Base-by-base conservation (phyloP, 2,797 vertebrate genomes). In the Scleropages formosus region DNA sequence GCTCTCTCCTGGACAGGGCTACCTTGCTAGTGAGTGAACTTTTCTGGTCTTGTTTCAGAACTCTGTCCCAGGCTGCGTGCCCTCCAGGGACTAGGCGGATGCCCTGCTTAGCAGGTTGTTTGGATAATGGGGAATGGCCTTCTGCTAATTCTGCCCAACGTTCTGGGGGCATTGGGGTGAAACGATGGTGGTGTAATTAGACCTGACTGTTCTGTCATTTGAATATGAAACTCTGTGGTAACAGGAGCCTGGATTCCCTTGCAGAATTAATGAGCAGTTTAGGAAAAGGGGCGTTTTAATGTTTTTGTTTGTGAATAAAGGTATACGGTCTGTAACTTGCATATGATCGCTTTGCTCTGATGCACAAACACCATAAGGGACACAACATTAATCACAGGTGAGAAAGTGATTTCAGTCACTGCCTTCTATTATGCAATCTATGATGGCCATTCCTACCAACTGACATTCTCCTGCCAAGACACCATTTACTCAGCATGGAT, bases 351-450 rank as follows among this genome's bases (percentile, higher is more conserved):
- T 61, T n/a, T 61, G 4, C 59, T 59, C 16, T 61, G 16, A 9
- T 4, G n/a, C 20, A 61, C 18, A 16, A 61, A n/a, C 59, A 79
- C 47, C 51, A 18, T 83, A 58, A 79, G 73, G 67, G 74, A 78
- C 39, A 4, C 12, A 16, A 24, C 64, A 84, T 86, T 79, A 82
- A 82, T 86, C 77, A 31, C 15, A 70, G 53, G 73, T 78, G 73
- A 80, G 62, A 1, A 67, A 77, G 46, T 72, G 11, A 15, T 74
- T 53, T 78, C 75, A 74, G 78, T 51, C 74, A 76, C 77, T 82
- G 74, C 75, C 80, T 78, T 83, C 78, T 75, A 13, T 72, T 78
- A 66, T 18, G 4, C 80, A 84, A 83, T 82, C 82, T 84, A 80
- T 63, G 67, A 67, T 65, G 77, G 64, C 72, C 72, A 0, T 73